Conservation (phyloP, 2,888 invertebrate genomes). For the Heliconius aoede region DNA sequence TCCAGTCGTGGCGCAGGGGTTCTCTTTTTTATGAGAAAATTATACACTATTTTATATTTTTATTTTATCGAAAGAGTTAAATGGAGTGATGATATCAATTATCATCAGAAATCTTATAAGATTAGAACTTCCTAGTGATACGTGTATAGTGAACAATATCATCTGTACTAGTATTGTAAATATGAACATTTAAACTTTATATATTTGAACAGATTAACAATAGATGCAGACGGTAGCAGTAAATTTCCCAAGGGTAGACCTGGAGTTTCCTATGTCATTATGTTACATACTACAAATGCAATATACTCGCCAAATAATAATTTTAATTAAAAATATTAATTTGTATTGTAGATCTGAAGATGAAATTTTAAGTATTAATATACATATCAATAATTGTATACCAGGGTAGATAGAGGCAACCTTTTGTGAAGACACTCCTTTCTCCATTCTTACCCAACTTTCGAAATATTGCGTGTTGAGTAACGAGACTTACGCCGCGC, state of each 20-base stretch:
- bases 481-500: background rate
- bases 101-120: too few species aligned
- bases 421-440: background rate
- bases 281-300: conserved; percentile 12
- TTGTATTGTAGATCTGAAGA: background rate
- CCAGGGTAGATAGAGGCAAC: background rate
- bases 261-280: conserved; percentile 9
- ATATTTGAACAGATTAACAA: conserved; percentile 11
- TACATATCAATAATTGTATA: too few species aligned
- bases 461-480: background rate
- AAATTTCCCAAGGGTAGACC: conserved; percentile 36
- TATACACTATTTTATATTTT: too few species aligned
- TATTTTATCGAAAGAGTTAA: too few species aligned
- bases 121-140: background rate
- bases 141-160: background rate
- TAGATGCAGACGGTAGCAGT: conserved; percentile 27
- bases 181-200: background rate
- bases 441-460: background rate
- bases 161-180: background rate
- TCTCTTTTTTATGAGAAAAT: too few species aligned
- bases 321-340: conserved; percentile 8
- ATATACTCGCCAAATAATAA: background rate
- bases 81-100: too few species aligned
- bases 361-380: too few species aligned
- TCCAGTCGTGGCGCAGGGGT: too few species aligned